These are phyloP conservation scores for Silvanus unidentatus DNA, from an alignment of 2,888 invertebrate genomes.

Conservation along the genomic window DNA sequence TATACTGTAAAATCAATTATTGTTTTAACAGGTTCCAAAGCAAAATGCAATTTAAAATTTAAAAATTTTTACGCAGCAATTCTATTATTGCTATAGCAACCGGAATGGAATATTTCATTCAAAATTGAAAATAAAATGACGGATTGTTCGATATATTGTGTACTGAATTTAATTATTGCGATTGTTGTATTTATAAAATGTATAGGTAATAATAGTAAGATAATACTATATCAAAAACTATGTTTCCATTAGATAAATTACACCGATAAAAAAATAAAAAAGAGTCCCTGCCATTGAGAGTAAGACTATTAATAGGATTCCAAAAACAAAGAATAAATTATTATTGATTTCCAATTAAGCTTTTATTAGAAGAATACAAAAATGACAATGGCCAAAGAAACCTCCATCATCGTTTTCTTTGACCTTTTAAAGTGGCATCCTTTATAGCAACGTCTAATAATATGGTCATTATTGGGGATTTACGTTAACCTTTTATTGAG, in stretches of 20 bases:
- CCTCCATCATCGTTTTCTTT: conserved; percentile 24
- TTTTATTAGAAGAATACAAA: conserved; percentile 29
- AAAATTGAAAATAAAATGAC: too few relatives aligned
- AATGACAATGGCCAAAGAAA: conserved; percentile 36
- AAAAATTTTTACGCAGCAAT: not conserved
- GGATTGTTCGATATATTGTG: too few relatives aligned
- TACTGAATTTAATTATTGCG: too few relatives aligned
- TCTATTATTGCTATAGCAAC: too few relatives aligned
- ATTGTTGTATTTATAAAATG: too few relatives aligned
- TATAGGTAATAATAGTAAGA: too few relatives aligned
- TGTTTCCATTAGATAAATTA: too few relatives aligned
- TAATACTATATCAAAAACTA: too few relatives aligned
- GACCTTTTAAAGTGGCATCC: conserved; percentile 28
- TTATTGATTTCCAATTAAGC: conserved; percentile 32
- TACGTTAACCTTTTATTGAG: conserved; percentile 8
- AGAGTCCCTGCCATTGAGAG: too few relatives aligned
- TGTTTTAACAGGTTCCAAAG: not conserved
- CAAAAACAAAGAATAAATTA: conserved; percentile 21
- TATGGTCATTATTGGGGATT: conserved; percentile 17
- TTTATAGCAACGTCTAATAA: conserved; percentile 18
- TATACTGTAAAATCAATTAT: not conserved
- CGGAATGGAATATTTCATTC: too few relatives aligned
- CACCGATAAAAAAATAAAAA: too few relatives aligned
- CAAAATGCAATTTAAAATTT: not conserved
- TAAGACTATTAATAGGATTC: too few relatives aligned